These are phyloP conservation scores for Lasioglossum marginatum DNA, from an alignment of 2,888 invertebrate genomes.

Conservation along the genomic window DNA sequence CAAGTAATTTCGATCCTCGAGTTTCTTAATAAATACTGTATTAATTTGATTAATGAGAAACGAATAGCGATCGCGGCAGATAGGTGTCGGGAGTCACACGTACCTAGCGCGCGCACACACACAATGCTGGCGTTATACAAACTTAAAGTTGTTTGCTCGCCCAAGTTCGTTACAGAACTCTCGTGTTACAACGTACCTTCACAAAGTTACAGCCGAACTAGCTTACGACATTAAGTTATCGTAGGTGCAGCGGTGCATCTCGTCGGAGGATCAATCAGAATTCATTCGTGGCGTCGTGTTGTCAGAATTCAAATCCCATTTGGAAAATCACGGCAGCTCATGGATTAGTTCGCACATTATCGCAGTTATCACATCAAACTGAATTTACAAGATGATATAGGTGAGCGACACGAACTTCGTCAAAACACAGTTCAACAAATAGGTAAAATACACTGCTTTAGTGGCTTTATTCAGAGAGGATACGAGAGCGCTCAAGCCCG, in stretches of 20 bases:
- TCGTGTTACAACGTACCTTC: slow-evolving; percentile 6
- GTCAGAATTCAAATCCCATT: background rate
- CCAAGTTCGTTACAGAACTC: slow-evolving; percentile 9
- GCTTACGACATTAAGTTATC: slow-evolving; percentile 16
- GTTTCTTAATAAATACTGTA: background rate
- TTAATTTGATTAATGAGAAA: slow-evolving; percentile 13
- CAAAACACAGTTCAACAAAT: background rate
- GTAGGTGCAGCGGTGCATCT: slow-evolving; percentile 22
- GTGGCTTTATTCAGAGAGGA: too few species aligned
- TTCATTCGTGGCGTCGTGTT: background rate
- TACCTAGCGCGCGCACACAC: background rate
- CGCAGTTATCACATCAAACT: background rate
- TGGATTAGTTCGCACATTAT: background rate
- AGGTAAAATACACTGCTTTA: background rate
- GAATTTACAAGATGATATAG: background rate
- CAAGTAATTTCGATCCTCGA: background rate
- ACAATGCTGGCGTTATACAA: background rate
- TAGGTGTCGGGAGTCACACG: background rate
- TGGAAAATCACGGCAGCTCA: too few species aligned
- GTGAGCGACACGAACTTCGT: accelerated
- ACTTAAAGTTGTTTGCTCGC: slow-evolving; percentile 3
- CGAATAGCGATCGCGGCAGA: background rate
- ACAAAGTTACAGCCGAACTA: slow-evolving; percentile 11
- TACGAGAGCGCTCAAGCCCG: too few species aligned
- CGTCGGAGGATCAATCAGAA: slow-evolving; percentile 18